Base-by-base conservation (phyloP, 2,888 invertebrate species). In the Petrophora chlorosata region DNA sequence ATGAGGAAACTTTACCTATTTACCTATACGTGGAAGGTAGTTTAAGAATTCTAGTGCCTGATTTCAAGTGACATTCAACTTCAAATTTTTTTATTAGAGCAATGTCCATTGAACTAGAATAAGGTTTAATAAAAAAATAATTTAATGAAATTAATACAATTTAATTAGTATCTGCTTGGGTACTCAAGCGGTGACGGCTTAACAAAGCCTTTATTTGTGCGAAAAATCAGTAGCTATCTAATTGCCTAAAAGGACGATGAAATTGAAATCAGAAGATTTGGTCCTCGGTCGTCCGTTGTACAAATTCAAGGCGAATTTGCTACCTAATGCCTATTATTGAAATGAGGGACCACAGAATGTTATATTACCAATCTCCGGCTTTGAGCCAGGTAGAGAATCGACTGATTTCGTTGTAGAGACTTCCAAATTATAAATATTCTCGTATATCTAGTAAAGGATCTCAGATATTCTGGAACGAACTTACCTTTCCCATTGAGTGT, bases 341-440 rank as follows among this genome's bases (percentile, higher is more conserved):
- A 51, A 45, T 41, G 33, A 51, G 26, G 43, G 35, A 36, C 40
- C 48, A 44, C 35, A 30, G 41, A 47, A 58, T 56, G 55, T 49
- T 60, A 33, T 47, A 57, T 49, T 53, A 50, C 49, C 56, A 57
- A 58, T 60, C 50, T 60, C 55, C 53, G 23, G 35, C 46, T 41
- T 19, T 41, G 47, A 34, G 39, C 45, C 3, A 19, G 12, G 23
- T 23, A 30, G 19, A 33, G 39, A 12, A 23, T 29, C n/a, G 19
- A 26, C 32, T 25, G 35, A 1, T 8, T 9, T 16, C 23, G 17
- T 12, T 30, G 17, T 26, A 30, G 8, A 32, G 13, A 30, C 28
- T 25, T 14, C 12, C 7, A 25, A 41, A 41, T 33, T n/a, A 28
- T n/a, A 28, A 25, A 23, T 35, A 36, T 26, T 41, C 7, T 23